Conservation (phyloP, 2,888 invertebrate genomes). For the Ceramica pisi region DNA sequence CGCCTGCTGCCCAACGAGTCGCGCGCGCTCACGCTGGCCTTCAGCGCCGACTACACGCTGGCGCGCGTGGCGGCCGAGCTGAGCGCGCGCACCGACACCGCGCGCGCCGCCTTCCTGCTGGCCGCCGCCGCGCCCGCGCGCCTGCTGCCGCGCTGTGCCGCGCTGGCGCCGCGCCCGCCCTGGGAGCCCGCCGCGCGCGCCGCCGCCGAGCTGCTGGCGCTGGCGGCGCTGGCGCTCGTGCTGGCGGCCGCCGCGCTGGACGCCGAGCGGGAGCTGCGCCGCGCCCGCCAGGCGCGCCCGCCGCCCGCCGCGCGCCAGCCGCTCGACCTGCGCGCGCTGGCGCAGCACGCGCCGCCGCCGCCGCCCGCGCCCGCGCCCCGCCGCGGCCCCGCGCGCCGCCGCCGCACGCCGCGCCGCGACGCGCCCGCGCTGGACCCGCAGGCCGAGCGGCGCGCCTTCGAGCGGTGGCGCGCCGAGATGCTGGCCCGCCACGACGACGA, state of each 20-base stretch:
- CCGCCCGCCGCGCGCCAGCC: conserved; percentile 78
- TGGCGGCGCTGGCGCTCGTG: conserved; percentile 76
- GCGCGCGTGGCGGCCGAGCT: conserved; percentile 75
- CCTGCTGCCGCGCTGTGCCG: conserved; percentile 73
- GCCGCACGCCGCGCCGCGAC: conserved; percentile 67
- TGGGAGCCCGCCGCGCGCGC: conserved; percentile 72
- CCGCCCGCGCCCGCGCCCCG: conserved; percentile 55
- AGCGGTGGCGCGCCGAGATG: conserved; percentile 82
- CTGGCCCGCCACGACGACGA: conserved; percentile 73
- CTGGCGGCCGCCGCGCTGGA: conserved; percentile 75
- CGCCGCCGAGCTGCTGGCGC: conserved; percentile 68
- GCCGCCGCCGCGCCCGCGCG: conserved; percentile 73
- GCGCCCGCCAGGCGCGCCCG: conserved; percentile 83
- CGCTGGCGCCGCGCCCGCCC: conserved; percentile 80
- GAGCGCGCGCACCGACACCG: conserved; percentile 69
- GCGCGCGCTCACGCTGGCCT: conserved; percentile 77
- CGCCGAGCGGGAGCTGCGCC: conserved; percentile 71
- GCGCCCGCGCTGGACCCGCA: conserved; percentile 71
- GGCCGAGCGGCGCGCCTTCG: conserved; percentile 82
- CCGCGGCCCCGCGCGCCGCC: conserved; percentile 58
- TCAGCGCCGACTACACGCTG: conserved; percentile 81
- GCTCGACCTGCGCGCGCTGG: conserved; percentile 70
- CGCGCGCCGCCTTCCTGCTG: conserved; percentile 72
- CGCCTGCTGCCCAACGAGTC: conserved; percentile 80
- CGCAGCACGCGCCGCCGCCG: conserved; percentile 59